phyloP scores from a whole-genome alignment of 1,140 invertebrate species.

The Anastrepha ludens region DNA sequence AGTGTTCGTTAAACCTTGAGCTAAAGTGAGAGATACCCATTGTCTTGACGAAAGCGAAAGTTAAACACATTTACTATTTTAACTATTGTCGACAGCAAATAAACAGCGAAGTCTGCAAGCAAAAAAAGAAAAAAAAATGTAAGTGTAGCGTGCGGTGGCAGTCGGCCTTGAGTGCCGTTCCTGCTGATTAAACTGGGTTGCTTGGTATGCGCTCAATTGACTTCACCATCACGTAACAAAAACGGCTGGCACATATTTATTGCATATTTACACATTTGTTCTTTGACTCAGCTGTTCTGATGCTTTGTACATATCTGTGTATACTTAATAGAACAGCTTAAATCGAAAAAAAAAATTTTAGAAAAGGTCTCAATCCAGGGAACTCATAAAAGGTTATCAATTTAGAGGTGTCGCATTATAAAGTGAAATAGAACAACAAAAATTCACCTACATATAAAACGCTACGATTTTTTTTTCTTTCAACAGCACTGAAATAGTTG shows the following conservation, averaged over 20 bases:
- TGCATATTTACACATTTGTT: not conserved
- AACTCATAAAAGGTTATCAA: no score
- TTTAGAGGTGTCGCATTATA: no score
- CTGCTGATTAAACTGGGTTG: slow-evolving; percentile 16
- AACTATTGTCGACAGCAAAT: not conserved
- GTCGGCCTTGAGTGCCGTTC: slow-evolving; percentile 18
- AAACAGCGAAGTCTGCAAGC: not conserved
- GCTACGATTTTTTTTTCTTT: slow-evolving; percentile 14
- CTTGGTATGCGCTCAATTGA: not conserved
- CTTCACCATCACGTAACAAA: not conserved
- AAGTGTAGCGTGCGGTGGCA: not conserved
- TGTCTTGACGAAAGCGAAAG: slow-evolving; percentile 16
- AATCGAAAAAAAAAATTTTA: not conserved
- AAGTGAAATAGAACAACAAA: not conserved
- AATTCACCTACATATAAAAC: not conserved
- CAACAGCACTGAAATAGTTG: slow-evolving; percentile 75
- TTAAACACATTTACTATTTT: not conserved
- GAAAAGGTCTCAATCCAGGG: no score
- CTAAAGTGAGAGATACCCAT: not conserved
- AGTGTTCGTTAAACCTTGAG: not conserved
- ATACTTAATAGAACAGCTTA: not conserved
- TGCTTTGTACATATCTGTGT: not conserved
- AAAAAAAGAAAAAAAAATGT: not conserved
- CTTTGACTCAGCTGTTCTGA: not conserved
- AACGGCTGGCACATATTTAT: not conserved